Evolutionary conservation across 1,140 invertebrate species (phyloP).

Genomic region (Drosophila sp.): DNA sequence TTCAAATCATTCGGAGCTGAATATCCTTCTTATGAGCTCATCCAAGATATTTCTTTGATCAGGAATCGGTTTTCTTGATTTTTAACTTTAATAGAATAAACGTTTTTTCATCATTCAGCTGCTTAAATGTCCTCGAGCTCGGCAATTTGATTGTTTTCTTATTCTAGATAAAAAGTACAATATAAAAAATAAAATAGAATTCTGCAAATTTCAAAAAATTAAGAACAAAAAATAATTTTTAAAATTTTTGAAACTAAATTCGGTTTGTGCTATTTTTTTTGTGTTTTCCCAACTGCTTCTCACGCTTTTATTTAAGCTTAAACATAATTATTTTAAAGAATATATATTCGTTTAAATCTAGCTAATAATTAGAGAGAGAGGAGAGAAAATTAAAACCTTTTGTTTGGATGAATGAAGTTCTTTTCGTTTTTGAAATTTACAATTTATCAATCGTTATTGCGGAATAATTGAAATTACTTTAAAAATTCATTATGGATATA

Average conservation of each 20-base stretch:
- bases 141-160: not conserved
- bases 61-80: no score
- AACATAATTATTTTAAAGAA: not conserved
- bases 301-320: conserved; percentile 1
- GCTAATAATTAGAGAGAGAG: conserved; percentile 3
- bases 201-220: not conserved
- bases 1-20: no score
- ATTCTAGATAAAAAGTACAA: not conserved
- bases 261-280: not conserved
- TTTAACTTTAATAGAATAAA: no score
- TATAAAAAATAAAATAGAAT: not conserved
- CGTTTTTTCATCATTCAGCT: no score
- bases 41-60: no score
- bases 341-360: not conserved
- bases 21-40: no score
- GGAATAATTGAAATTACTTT: not conserved
- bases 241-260: not conserved
- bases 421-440: not conserved
- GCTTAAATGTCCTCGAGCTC: not conserved
- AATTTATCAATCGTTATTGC: not conserved
- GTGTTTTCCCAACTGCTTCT: no score
- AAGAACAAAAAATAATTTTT: not conserved
- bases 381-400: not conserved
- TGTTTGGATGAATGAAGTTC: not conserved
- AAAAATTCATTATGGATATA: not conserved